These are phyloP conservation scores for Epinotia demarniana DNA, from an alignment of 2,888 invertebrate genomes.

Conservation along the genomic window DNA sequence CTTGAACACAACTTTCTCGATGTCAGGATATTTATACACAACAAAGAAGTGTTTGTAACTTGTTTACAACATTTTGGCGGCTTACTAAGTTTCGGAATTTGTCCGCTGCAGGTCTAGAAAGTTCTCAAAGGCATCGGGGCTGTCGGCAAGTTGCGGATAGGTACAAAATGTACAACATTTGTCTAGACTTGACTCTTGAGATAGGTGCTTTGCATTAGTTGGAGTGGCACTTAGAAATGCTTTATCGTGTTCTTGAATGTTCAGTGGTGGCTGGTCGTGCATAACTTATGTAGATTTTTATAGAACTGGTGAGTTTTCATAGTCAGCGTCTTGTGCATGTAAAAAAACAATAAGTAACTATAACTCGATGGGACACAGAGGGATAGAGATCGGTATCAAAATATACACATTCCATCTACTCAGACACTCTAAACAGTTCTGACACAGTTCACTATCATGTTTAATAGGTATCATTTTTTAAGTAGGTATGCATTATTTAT, in stretches of 20 bases:
- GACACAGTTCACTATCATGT: too few species aligned
- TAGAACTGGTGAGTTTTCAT: neutral
- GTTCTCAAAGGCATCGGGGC: conserved; percentile 58
- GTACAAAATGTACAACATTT: conserved; percentile 64
- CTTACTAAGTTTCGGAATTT: conserved; percentile 37
- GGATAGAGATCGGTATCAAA: neutral
- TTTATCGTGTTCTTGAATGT: conserved; percentile 49
- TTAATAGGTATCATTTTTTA: too few species aligned
- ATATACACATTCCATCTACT: neutral
- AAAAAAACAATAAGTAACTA: too few species aligned
- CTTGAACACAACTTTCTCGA: conserved; percentile 11
- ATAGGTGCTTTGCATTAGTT: conserved; percentile 55
- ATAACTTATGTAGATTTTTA: conserved; percentile 38
- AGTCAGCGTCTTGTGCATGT: too few species aligned
- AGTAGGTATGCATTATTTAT: neutral
- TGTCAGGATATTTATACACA: neutral
- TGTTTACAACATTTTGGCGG: conserved; percentile 33
- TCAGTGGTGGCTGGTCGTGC: conserved; percentile 44
- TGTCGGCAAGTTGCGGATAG: conserved; percentile 38
- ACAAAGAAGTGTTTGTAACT: conserved; percentile 14
- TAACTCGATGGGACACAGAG: too few species aligned
- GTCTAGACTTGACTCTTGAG: conserved; percentile 64
- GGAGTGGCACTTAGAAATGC: conserved; percentile 55
- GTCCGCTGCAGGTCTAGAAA: conserved; percentile 58
- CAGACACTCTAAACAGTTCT: too few species aligned